phyloP scores from a whole-genome alignment of 2,888 invertebrate species.

The Drosophila pseudotakahashii region DNA sequence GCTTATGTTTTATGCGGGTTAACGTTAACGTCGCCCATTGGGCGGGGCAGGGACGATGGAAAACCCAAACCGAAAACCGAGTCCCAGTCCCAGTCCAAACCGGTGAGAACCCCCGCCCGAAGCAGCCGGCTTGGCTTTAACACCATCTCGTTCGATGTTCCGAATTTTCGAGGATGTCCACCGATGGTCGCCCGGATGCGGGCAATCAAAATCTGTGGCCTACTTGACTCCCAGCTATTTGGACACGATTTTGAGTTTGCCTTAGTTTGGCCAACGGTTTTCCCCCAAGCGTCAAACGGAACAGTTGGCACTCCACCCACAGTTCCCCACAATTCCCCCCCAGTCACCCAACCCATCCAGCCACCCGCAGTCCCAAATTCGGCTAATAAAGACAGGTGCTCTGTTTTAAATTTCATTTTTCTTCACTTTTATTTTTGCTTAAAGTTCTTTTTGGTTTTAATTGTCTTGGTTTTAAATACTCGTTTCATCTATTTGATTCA shows the following conservation, averaged over 20 bases:
- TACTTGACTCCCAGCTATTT: constrained; percentile 43
- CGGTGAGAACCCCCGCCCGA: constrained; percentile 29
- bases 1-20: constrained; percentile 64
- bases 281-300: constrained; percentile 22
- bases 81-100: constrained; percentile 3
- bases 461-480: constrained; percentile 76
- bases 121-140: constrained; percentile 55
- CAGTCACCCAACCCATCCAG: not conserved
- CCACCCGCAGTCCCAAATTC: not conserved
- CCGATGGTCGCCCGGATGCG: constrained; percentile 42
- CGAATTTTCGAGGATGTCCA: constrained; percentile 37
- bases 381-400: constrained; percentile 20
- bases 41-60: not conserved
- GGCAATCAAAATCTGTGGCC: constrained; percentile 55
- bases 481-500: constrained; percentile 84
- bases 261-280: constrained; percentile 39
- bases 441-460: constrained; percentile 69
- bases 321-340: no score
- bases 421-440: constrained; percentile 52
- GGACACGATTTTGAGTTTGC: constrained; percentile 35
- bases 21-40: constrained; percentile 8
- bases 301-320: not conserved
- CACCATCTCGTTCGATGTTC: constrained; percentile 37
- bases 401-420: constrained; percentile 48
- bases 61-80: constrained; percentile 1